Evolutionary conservation across 2,888 invertebrate genomes (phyloP), one percentile per base, ranked within the genome.

Genomic region (Chironomus riparius): DNA sequence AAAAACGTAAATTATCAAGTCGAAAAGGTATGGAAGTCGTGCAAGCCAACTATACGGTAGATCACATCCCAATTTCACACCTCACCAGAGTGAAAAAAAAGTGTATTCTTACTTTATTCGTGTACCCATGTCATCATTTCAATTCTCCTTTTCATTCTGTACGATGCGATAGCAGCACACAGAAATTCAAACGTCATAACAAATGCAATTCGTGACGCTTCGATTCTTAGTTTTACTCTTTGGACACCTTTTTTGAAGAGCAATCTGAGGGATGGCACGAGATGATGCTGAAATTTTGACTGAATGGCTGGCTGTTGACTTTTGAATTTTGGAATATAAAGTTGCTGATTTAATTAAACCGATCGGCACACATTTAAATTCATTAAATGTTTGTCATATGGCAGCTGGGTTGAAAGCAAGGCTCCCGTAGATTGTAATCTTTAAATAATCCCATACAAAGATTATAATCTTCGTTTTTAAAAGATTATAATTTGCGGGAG

Each of bases 151-250:
- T 48, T 70, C 70, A 50, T 50, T 50, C 50, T 50, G 4, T 38
- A 38, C 38, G 38, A 38, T 38, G 38, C 38, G 38, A 38, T 38
- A 38, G 38, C 38, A 62, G 24, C 47, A 38, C 21, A 74, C 47
- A 74, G 74, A 74, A 74, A 74, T 68, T 74, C 74, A 68, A 73
- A 74, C 74, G 65, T 74, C 74, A 74, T 74, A 74, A 68, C 68
- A 74, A 74, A 74, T 74, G 74, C 74, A 74, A 74, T 74, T 74
- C 74, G 74, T 74, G 74, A 74, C 74, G 74, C 74, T 74, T 74
- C 74, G 68, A 68, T 74, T 74, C 68, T 68, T 12, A 24, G 13
- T 48, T 61, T 22, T 12, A 47, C 47, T 47, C 24, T 68, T 24
- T 21, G 21, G 48, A 47, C 47, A 68, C 47, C 28, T 68, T 68